These are phyloP conservation scores for Oryctes rhinoceros DNA, from an alignment of 1,140 invertebrate species.

Conservation along the genomic window DNA sequence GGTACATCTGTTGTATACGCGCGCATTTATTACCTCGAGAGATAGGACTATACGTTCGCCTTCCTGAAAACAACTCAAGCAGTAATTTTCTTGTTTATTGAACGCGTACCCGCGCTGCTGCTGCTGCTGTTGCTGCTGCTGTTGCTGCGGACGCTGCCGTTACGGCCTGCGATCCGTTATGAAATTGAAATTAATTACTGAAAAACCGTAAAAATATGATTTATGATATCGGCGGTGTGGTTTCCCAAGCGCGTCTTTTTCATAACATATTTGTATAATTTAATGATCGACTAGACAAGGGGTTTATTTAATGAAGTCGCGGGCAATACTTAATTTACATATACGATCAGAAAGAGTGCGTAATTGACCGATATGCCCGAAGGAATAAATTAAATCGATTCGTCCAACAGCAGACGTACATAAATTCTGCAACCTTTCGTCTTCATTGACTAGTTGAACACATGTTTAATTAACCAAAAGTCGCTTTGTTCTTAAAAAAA, in stretches of 20 bases:
- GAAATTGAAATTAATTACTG: slow-evolving; percentile 34
- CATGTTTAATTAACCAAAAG: background rate
- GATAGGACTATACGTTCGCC: background rate
- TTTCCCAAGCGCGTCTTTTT: background rate
- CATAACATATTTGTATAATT: slow-evolving; percentile 26
- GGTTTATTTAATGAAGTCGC: slow-evolving; percentile 14
- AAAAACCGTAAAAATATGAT: slow-evolving; percentile 28
- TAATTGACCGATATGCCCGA: slow-evolving; percentile 13
- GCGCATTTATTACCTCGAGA: background rate
- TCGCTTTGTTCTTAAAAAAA: background rate
- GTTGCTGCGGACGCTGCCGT: background rate
- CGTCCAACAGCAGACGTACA: background rate
- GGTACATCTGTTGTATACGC: slow-evolving; percentile 21
- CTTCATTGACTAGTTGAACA: too few species aligned
- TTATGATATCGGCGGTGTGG: slow-evolving; percentile 8
- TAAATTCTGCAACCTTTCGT: too few species aligned
- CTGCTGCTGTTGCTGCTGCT: background rate
- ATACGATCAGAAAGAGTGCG: slow-evolving; percentile 20
- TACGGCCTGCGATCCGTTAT: slow-evolving; percentile 22
- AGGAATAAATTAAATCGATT: slow-evolving; percentile 20
- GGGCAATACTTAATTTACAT: slow-evolving; percentile 29
- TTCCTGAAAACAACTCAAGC: slow-evolving; percentile 34
- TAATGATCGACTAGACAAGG: slow-evolving; percentile 20
- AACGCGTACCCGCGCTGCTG: background rate
- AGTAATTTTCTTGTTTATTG: slow-evolving; percentile 35